Percentiles rank a stretch among this genome's conserved stretches.
These are phyloP conservation scores for Rhynchonycteris naso DNA, from an alignment of 2,797 vertebrate species.

Conservation along the genomic window DNA sequence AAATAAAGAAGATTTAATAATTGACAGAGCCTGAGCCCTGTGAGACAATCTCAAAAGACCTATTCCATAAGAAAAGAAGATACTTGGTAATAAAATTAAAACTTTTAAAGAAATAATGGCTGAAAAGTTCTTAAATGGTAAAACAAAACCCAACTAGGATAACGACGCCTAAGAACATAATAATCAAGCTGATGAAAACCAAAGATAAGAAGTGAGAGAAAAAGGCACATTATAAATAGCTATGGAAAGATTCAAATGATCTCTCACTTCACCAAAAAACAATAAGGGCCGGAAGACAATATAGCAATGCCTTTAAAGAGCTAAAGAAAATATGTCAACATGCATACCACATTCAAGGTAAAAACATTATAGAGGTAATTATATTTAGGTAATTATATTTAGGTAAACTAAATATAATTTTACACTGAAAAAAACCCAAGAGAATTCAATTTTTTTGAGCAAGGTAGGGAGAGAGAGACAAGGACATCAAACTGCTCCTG, in stretches of 20 bases:
- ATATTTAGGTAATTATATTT: no score
- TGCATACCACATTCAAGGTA: not conserved
- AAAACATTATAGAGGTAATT: not conserved
- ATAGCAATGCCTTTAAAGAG: not conserved
- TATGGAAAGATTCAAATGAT: not conserved
- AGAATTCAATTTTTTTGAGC: not conserved
- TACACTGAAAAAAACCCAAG: not conserved
- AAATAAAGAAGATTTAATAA: not conserved
- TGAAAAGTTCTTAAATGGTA: not conserved
- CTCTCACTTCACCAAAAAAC: not conserved
- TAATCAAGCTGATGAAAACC: not conserved
- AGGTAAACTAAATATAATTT: not conserved
- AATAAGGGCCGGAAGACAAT: not conserved
- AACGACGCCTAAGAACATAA: not conserved
- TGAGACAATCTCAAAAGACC: not conserved
- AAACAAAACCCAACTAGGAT: not conserved
- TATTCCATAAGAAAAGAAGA: not conserved
- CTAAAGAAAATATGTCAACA: not conserved
- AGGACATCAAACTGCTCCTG: no score
- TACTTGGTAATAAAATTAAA: not conserved
- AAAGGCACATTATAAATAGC: not conserved
- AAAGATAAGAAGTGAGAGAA: not conserved
- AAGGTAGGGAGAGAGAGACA: no score
- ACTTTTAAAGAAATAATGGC: not conserved
- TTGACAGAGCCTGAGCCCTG: not conserved